These are phyloP conservation scores for Ophion obscuratus DNA, from an alignment of 2,888 invertebrate genomes.

Conservation along the genomic window DNA sequence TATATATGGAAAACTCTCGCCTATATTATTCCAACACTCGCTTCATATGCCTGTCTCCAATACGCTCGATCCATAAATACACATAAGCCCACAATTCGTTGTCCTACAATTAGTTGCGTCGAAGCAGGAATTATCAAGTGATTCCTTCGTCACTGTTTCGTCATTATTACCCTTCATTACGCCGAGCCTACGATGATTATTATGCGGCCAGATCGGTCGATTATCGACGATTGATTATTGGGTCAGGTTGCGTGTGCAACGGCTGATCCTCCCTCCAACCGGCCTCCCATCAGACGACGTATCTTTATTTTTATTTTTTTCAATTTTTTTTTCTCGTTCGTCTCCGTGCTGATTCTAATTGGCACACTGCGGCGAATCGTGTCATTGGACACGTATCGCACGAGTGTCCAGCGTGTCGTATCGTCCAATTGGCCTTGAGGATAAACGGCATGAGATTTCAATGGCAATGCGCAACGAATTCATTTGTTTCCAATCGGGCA, in stretches of 20 bases:
- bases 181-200: constrained; percentile 20
- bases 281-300: neutral
- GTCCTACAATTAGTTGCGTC: constrained; percentile 11
- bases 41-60: neutral
- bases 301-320: neutral
- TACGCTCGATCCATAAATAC: neutral
- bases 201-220: constrained; percentile 1
- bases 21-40: constrained; percentile 23
- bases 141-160: constrained; percentile 44
- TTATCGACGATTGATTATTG: constrained; percentile 20
- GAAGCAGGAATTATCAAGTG: constrained; percentile 39
- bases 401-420: neutral
- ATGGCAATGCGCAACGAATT: constrained; percentile 12
- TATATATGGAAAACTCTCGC: constrained; percentile 3
- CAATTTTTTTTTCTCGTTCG: neutral
- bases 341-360: no score
- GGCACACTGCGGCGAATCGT: no score
- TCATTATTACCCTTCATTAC: constrained; percentile 44
- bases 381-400: neutral
- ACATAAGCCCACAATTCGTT: neutral
- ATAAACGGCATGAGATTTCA: neutral
- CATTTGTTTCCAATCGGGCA: constrained; percentile 11
- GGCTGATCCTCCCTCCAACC: neutral
- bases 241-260: neutral
- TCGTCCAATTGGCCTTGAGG: no score